Percentiles rank a stretch among this genome's conserved stretches.
These are phyloP conservation scores for Euspilapteryx auroguttella DNA, from an alignment of 2,888 invertebrate genomes.

Conservation along the genomic window DNA sequence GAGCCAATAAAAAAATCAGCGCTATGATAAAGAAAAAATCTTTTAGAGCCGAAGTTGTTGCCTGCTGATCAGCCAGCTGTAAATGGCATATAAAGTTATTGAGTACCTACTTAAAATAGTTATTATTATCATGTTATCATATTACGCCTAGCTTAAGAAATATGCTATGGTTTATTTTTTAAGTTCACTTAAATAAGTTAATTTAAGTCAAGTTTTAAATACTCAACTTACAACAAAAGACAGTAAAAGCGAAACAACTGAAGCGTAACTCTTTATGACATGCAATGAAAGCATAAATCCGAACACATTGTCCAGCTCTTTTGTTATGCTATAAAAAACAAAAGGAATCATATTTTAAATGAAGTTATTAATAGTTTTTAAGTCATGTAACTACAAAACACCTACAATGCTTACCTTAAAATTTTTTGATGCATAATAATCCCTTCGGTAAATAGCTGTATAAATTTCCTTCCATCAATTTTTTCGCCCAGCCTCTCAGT, in stretches of 20 bases:
- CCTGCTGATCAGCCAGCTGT: constrained; percentile 31
- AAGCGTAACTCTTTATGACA: constrained; percentile 31
- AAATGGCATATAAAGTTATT: constrained; percentile 8
- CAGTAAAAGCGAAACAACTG: constrained; percentile 27
- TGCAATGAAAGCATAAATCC: constrained; percentile 38
- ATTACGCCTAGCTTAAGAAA: too few relatives aligned
- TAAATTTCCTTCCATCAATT: background rate
- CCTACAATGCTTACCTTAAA: constrained; percentile 22
- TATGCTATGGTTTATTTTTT: background rate
- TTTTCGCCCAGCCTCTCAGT: background rate
- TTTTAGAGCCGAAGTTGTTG: constrained; percentile 27
- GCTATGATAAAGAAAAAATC: constrained; percentile 31
- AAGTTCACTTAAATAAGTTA: background rate
- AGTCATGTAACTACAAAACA: too few relatives aligned
- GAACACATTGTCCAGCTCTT: constrained; percentile 36
- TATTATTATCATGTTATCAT: too few relatives aligned
- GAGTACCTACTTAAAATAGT: too few relatives aligned
- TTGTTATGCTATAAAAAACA: constrained; percentile 24
- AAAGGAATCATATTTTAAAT: too few relatives aligned
- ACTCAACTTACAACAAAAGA: constrained; percentile 24
- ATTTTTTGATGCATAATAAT: constrained; percentile 36
- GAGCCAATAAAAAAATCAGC: constrained; percentile 33
- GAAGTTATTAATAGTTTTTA: too few relatives aligned
- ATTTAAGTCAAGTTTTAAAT: too few relatives aligned
- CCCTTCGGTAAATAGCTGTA: constrained; percentile 26